Percentiles rank a stretch among this genome's conserved stretches.
phyloP scores from a whole-genome alignment of 2,888 invertebrate species.

The Sclerodermus sp. region DNA sequence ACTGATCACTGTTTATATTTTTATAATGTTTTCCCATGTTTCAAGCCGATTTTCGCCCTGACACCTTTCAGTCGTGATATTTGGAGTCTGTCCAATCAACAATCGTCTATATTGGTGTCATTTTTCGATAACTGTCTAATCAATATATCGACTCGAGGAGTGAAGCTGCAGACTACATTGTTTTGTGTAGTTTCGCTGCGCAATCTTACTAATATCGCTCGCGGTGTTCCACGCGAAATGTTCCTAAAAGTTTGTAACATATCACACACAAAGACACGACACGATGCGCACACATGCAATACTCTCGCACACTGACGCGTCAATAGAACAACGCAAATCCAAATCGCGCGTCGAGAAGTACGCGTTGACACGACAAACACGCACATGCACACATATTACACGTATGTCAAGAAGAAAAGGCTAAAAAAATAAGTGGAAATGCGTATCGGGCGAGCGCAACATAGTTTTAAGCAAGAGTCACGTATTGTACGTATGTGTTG shows the following conservation, averaged over 20 bases:
- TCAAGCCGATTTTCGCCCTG: slow-evolving; percentile 25
- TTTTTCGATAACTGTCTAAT: slow-evolving; percentile 56
- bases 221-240: slow-evolving; percentile 50
- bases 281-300: slow-evolving; percentile 20
- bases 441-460: slow-evolving; percentile 45
- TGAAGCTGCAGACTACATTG: slow-evolving; percentile 44
- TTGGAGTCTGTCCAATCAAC: slow-evolving; percentile 51
- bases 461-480: slow-evolving; percentile 53
- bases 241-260: slow-evolving; percentile 56
- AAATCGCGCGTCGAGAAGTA: not conserved
- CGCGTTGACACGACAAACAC: slow-evolving; percentile 9
- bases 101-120: slow-evolving; percentile 56
- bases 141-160: slow-evolving; percentile 47
- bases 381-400: slow-evolving; percentile 1
- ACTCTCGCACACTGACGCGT: too few relatives aligned
- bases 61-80: slow-evolving; percentile 47
- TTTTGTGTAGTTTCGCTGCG: slow-evolving; percentile 47
- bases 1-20: too few relatives aligned
- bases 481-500: slow-evolving; percentile 58
- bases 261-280: slow-evolving; percentile 40
- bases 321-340: too few relatives aligned
- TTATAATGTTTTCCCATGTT: too few relatives aligned
- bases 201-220: slow-evolving; percentile 39
- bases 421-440: slow-evolving; percentile 36
- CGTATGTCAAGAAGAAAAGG: slow-evolving; percentile 21